Evolutionary conservation across 1,140 invertebrate species (phyloP).

Genomic region (Nephila pilipes): DNA sequence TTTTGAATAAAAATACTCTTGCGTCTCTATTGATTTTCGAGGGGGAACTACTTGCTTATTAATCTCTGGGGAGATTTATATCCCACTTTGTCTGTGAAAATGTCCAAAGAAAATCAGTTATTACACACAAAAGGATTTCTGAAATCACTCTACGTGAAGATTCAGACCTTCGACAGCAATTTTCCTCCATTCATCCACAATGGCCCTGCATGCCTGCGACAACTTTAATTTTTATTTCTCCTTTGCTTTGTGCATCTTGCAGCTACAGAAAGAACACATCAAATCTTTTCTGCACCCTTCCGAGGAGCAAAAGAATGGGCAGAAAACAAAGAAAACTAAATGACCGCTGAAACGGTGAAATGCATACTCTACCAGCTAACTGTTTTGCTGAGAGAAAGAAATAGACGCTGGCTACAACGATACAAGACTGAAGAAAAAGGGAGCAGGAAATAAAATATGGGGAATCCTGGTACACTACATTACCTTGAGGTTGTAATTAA

Average conservation of each 20-base stretch:
- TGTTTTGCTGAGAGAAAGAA: constrained; percentile 47
- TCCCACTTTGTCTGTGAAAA: neutral
- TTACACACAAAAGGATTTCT: neutral
- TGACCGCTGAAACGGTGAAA: constrained; percentile 58
- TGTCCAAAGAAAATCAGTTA: neutral
- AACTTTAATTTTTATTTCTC: neutral
- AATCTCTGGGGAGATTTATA: neutral
- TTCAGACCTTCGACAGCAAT: neutral
- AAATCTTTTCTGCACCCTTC: constrained; percentile 42
- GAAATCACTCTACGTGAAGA: constrained; percentile 6
- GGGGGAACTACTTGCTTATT: neutral
- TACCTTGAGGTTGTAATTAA: constrained; percentile 64
- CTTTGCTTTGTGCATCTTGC: neutral
- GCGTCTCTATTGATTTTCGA: too few relatives aligned
- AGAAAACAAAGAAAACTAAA: constrained; percentile 43
- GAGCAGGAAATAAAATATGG: constrained; percentile 54
- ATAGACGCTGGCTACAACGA: constrained; percentile 38
- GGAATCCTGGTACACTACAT: constrained; percentile 65
- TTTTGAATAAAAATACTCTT: too few relatives aligned
- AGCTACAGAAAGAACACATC: constrained; percentile 37
- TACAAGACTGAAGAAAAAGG: constrained; percentile 43
- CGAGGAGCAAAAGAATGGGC: neutral
- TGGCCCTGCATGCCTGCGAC: constrained; percentile 10
- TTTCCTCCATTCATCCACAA: constrained; percentile 11
- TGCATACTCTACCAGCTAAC: constrained; percentile 59